Percentiles rank a stretch among this genome's conserved stretches.
Evolutionary conservation across 2,113 vertebrate species (phyloP).

Genomic region (Odontesthes bonariensis): DNA sequence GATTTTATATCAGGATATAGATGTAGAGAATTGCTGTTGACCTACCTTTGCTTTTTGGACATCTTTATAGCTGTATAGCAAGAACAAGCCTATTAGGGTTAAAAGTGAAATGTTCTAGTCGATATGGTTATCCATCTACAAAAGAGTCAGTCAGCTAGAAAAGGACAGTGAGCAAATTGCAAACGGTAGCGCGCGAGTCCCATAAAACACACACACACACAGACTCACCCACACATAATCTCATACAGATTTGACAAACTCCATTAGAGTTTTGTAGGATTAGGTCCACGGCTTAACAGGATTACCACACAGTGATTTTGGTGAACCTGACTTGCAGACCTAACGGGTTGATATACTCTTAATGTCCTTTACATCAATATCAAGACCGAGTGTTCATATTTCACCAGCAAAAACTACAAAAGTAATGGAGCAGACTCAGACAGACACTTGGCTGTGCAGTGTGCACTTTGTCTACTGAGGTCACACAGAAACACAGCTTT

Average conservation of each 20-base stretch:
- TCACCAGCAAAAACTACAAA: background rate
- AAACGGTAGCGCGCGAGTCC: background rate
- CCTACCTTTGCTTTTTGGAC: constrained; percentile 69
- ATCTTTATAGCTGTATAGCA: constrained; percentile 35
- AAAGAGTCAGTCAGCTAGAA: constrained; percentile 7
- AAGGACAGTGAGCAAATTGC: constrained; percentile 16
- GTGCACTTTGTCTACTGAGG: constrained; percentile 9
- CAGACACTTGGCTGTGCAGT: background rate
- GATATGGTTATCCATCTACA: background rate
- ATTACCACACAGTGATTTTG: constrained; percentile 53
- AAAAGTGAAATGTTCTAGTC: background rate
- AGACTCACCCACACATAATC: constrained; percentile 50
- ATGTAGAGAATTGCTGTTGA: background rate
- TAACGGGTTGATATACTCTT: background rate
- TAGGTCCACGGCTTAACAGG: constrained; percentile 60
- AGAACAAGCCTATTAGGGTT: background rate
- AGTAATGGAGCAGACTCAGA: background rate
- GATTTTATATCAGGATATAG: constrained; percentile 1
- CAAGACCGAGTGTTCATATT: background rate
- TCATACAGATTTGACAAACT: constrained; percentile 61
- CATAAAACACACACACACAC: constrained; percentile 30
- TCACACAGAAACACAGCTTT: constrained; percentile 3
- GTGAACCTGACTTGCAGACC: constrained; percentile 45
- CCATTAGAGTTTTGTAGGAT: constrained; percentile 71
- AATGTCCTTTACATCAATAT: constrained; percentile 9